Conservation (phyloP, 2,888 invertebrate genomes). For the Athetis lepigone region DNA sequence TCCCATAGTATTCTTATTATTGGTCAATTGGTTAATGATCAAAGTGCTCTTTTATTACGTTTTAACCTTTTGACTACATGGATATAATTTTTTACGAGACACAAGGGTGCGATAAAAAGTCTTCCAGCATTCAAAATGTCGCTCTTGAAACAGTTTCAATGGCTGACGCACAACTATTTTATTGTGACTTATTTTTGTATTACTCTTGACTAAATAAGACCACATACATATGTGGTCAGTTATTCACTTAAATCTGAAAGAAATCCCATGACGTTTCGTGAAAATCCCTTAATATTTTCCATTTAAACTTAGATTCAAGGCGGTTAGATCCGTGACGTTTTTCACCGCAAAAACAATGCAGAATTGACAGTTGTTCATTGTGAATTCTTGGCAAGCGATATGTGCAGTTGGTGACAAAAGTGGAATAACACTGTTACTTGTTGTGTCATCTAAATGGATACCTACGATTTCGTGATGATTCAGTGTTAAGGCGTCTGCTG, state of each 20-base stretch:
- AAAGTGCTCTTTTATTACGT: too few species aligned
- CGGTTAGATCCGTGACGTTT: constrained; percentile 4
- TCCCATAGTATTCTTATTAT: too few species aligned
- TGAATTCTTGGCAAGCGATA: constrained; percentile 30
- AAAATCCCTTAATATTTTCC: constrained; percentile 4
- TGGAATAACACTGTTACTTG: too few species aligned
- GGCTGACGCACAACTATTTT: background rate
- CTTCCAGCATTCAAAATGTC: background rate
- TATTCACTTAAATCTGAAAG: background rate
- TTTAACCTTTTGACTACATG: constrained; percentile 10
- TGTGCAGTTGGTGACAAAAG: too few species aligned
- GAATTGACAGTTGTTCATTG: background rate
- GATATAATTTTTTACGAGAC: constrained; percentile 15
- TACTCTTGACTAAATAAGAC: background rate
- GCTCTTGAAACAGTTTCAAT: background rate
- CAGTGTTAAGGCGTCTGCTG: too few species aligned
- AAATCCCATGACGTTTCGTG: background rate
- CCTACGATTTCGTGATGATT: too few species aligned
- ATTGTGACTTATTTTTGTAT: background rate
- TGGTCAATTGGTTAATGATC: too few species aligned
- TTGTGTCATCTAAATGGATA: too few species aligned
- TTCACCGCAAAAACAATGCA: constrained; percentile 13
- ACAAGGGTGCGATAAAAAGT: background rate
- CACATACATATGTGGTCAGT: background rate
- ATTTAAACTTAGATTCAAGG: background rate